A percentile compares a stretch with the other conserved stretches of the same genome.
Conservation (phyloP, 2,113 vertebrate species). For the Ptilonorhynchus violaceus region DNA sequence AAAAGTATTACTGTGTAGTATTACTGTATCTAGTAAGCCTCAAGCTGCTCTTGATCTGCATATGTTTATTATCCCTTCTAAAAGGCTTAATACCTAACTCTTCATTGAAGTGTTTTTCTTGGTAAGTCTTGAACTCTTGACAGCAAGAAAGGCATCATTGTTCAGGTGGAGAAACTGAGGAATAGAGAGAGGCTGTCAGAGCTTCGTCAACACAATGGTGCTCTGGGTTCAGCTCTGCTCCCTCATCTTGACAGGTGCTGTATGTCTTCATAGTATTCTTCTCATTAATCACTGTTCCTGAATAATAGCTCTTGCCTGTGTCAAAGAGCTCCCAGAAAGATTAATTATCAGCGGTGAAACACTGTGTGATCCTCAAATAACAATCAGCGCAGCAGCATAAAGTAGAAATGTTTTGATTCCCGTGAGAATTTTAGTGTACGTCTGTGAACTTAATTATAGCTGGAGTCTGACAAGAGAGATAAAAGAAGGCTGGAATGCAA, state of each 20-base stretch:
- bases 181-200: not conserved
- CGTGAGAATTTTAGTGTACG: not conserved
- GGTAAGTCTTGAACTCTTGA: not conserved
- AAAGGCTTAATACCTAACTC: not conserved
- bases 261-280: not conserved
- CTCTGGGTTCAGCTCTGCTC: not conserved
- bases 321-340: not conserved
- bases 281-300: not conserved
- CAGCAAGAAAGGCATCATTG: not conserved
- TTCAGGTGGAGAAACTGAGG: not conserved
- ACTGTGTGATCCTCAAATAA: not conserved
- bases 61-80: not conserved
- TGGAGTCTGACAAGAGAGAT: not conserved
- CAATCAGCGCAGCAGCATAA: not conserved
- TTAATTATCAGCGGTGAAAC: not conserved
- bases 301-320: not conserved
- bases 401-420: not conserved
- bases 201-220: not conserved
- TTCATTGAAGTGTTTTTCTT: not conserved
- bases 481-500: not conserved
- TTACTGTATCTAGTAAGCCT: not conserved
- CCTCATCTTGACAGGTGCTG: not conserved
- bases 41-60: not conserved
- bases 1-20: not conserved
- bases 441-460: slow-evolving; percentile 3